Base-by-base conservation (phyloP, 2,113 vertebrate genomes). In the Phasianus colchicus region DNA sequence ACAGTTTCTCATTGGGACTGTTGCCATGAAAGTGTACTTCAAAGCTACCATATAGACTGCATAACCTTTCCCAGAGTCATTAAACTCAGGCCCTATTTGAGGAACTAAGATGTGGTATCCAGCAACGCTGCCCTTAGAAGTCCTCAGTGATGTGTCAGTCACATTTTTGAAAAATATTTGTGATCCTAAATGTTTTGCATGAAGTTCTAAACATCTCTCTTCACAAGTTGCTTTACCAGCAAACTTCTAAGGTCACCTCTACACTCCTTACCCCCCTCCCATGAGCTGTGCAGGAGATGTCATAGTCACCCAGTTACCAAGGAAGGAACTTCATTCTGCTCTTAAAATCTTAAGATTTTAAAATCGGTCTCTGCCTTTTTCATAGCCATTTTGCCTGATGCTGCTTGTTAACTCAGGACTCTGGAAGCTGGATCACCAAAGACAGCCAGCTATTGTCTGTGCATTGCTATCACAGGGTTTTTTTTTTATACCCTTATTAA, bases 221-320 rank as follows among this genome's bases (percentile, higher is more conserved):
- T 20, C 8, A 22, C 12, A 71, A 82, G 21, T 32, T 69, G 20
- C 52, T 64, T 77, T 71, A 67, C 54, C 47, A 89, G 43, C 13
- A 61, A 83, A 34, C 3, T 47, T 81, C 19, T 17, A 30, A 54
- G 27, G 52, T 30, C 29, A 27, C 14, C 11, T 11, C 36, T 21
- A 27, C 21, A 1, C 6, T 11, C 7, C 48, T 1, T 1, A 20
- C 8, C 4, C 13, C 1, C 22, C 27, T 57, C 5, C 47, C 42
- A 3, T 3, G 1, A 16, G n/a, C 29, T 18, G 14, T 0, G 1
- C 32, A n/a, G 18, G 25, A n/a, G 2, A 12, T 11, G 20, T 19
- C 10, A 4, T 18, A 57, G 30, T 57, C 29, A 57, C 17, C 6
- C 54, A 57, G 30, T 57, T 32, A 11, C 54, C 30, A 29, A 11